Conservation (phyloP, 2,797 vertebrate species). For the Echeneis naucrates region DNA sequence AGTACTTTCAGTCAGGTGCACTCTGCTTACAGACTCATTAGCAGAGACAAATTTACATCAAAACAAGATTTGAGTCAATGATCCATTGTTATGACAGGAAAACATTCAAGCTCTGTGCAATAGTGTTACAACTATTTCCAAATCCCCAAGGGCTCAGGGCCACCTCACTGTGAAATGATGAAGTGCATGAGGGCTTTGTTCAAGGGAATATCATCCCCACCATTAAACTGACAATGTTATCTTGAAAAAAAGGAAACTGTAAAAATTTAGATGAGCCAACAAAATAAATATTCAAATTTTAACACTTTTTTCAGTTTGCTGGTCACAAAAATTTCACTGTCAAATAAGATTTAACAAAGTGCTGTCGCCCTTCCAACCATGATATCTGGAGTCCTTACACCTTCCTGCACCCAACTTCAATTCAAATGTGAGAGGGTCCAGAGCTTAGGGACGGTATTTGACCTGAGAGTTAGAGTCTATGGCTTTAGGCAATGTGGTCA, state of each 20-base stretch:
- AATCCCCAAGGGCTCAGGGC: background rate
- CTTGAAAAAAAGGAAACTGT: background rate
- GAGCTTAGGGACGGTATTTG: background rate
- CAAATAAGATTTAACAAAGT: conserved; percentile 11
- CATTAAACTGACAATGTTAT: background rate
- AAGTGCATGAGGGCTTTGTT: conserved; percentile 4
- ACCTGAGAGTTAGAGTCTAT: background rate
- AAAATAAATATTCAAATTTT: background rate
- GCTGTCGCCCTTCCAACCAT: conserved; percentile 8
- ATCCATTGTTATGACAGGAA: conserved; percentile 2
- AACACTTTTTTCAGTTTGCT: background rate
- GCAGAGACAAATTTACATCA: background rate
- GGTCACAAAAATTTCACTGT: conserved; percentile 4
- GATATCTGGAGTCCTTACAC: background rate
- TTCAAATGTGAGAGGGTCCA: background rate
- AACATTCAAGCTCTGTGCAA: conserved; percentile 3
- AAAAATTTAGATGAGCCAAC: background rate
- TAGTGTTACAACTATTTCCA: conserved; percentile 9
- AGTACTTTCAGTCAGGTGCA: background rate
- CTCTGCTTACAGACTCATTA: background rate
- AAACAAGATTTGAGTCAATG: conserved; percentile 1
- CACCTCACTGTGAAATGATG: conserved; percentile 7
- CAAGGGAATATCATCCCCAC: background rate
- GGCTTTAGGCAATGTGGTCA: background rate
- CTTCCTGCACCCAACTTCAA: background rate